A percentile compares a stretch with the other conserved stretches of the same genome.
These are phyloP conservation scores for Mionectes macconnelli DNA, from an alignment of 2,113 vertebrate species.

Conservation along the genomic window DNA sequence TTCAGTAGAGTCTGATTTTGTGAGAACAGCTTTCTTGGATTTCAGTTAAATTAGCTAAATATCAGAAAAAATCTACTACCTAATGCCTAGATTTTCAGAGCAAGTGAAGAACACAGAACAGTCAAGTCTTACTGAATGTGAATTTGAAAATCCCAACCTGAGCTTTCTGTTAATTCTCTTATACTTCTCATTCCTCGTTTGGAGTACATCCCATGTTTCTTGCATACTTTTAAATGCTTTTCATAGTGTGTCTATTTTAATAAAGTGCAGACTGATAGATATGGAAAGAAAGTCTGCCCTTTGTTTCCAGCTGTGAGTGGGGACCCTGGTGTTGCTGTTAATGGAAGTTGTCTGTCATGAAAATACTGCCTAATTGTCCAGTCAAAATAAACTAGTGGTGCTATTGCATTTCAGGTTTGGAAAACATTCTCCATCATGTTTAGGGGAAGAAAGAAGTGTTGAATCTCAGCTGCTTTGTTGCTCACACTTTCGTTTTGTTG, in stretches of 20 bases:
- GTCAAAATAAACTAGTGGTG: constrained; percentile 20
- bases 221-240: not conserved
- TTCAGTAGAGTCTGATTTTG: not conserved
- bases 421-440: not conserved
- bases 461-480: not conserved
- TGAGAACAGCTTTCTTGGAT: not conserved
- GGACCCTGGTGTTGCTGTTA: not conserved
- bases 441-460: not conserved
- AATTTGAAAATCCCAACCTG: not conserved
- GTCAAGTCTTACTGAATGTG: not conserved
- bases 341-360: constrained; percentile 9
- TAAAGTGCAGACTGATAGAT: constrained; percentile 35
- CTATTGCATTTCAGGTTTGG: constrained; percentile 5
- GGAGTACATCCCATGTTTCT: not conserved
- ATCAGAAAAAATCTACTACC: not conserved
- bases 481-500: not conserved
- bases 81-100: not conserved
- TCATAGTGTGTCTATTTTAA: not conserved
- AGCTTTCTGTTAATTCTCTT: not conserved
- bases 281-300: not conserved
- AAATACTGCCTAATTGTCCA: not conserved
- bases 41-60: not conserved
- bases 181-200: not conserved
- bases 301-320: constrained; percentile 20
- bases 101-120: not conserved